These are phyloP conservation scores for Corythoichthys haematopterus DNA, from an alignment of 2,113 vertebrate species.

Conservation along the genomic window DNA sequence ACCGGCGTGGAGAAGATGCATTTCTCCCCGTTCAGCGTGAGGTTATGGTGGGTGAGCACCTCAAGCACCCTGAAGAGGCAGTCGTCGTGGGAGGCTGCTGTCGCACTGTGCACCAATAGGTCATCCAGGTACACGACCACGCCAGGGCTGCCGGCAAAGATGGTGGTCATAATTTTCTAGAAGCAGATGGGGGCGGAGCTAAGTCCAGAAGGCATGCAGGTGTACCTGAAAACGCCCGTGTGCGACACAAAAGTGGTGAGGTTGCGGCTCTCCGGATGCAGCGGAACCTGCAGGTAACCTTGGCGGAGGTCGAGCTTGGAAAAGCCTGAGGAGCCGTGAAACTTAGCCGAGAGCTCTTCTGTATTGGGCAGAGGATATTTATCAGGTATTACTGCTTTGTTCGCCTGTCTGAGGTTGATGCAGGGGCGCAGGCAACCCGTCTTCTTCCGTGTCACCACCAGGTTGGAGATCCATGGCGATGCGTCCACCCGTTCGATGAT, in stretches of 20 bases:
- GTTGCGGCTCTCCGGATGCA: constrained; percentile 19
- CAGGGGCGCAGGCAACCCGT: background rate
- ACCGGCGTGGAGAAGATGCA: too few relatives aligned
- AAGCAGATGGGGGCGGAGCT: background rate
- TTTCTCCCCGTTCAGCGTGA: too few relatives aligned
- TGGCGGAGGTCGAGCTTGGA: background rate
- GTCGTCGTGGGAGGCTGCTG: too few relatives aligned
- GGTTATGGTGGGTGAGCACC: too few relatives aligned
- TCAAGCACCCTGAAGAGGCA: too few relatives aligned
- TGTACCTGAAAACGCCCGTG: constrained; percentile 4
- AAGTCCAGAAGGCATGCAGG: background rate
- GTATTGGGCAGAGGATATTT: background rate
- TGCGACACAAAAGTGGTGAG: constrained; percentile 14
- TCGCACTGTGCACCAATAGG: too few relatives aligned
- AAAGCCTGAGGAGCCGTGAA: background rate
- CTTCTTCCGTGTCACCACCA: background rate
- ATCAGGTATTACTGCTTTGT: background rate
- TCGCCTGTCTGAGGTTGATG: background rate
- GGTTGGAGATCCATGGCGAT: background rate
- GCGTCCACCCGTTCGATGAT: background rate
- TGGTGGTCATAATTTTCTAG: background rate
- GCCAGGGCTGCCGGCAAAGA: background rate
- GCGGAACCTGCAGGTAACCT: constrained; percentile 21
- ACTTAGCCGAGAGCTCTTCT: background rate
- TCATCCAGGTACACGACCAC: background rate